These are phyloP conservation scores for Cheilosia impressa DNA, from an alignment of 2,888 invertebrate species.

Conservation along the genomic window DNA sequence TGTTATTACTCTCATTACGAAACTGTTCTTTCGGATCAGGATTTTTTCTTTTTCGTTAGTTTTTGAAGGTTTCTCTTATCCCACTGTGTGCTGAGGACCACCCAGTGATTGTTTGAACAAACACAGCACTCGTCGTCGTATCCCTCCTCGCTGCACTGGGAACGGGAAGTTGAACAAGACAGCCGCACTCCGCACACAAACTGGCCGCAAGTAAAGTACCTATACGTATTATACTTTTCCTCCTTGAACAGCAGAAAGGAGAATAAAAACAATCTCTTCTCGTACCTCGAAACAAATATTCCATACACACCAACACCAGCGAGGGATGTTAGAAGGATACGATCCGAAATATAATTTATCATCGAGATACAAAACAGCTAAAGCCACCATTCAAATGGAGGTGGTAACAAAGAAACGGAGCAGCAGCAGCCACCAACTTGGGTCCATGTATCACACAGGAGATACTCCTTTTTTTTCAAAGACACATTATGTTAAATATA, in stretches of 20 bases:
- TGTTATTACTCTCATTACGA: constrained; percentile 70
- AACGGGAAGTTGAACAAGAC: constrained; percentile 38
- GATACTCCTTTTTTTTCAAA: constrained; percentile 62
- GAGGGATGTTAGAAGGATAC: constrained; percentile 74
- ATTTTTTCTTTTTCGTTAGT: constrained; percentile 14
- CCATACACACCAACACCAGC: constrained; percentile 3
- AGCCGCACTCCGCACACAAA: background rate
- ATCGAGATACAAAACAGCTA: constrained; percentile 68
- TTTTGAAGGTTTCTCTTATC: constrained; percentile 21
- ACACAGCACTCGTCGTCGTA: constrained; percentile 27
- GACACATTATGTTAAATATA: constrained; percentile 50
- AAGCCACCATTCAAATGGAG: constrained; percentile 55
- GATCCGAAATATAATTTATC: constrained; percentile 75
- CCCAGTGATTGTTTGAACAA: constrained; percentile 65
- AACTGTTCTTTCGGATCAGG: constrained; percentile 7
- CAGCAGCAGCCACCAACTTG: constrained; percentile 34
- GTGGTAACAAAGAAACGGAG: constrained; percentile 62
- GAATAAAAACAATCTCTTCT: constrained; percentile 41
- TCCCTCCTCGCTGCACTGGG: constrained; percentile 18
- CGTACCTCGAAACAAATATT: constrained; percentile 21
- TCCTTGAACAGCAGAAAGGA: constrained; percentile 41
- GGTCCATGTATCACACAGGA: constrained; percentile 57
- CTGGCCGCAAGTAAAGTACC: constrained; percentile 53
- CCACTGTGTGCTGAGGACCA: constrained; percentile 43
- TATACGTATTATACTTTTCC: constrained; percentile 30